Percentiles rank a stretch among this genome's conserved stretches.
These are phyloP conservation scores for Gobius niger DNA, from an alignment of 2,113 vertebrate genomes.

Conservation along the genomic window DNA sequence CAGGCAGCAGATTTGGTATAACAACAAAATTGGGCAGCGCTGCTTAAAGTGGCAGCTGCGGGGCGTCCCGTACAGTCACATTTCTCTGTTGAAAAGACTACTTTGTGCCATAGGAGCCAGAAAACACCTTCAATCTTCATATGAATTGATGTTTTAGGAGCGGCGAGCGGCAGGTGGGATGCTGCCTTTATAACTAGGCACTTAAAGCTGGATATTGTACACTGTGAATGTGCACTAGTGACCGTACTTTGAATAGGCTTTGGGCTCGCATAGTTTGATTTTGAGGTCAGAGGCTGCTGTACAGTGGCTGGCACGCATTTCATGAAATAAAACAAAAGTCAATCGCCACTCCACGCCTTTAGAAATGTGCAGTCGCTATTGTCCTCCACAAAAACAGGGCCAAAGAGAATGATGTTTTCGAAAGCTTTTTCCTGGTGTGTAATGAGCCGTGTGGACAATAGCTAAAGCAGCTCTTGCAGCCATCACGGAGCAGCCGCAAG, in stretches of 20 bases:
- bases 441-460: constrained; percentile 46
- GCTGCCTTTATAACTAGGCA: constrained; percentile 25
- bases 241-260: not conserved
- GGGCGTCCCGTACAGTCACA: constrained; percentile 41
- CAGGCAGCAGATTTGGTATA: not conserved
- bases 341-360: constrained; percentile 10
- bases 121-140: constrained; percentile 48
- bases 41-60: constrained; percentile 47
- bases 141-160: constrained; percentile 38
- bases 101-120: constrained; percentile 31
- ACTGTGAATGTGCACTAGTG: constrained; percentile 23
- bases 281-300: constrained; percentile 30
- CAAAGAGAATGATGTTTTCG: constrained; percentile 8
- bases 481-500: constrained; percentile 48
- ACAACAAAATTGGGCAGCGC: not conserved
- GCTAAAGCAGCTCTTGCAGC: constrained; percentile 40
- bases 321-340: constrained; percentile 28
- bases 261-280: constrained; percentile 13
- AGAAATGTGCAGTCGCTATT: constrained; percentile 11
- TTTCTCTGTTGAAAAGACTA: constrained; percentile 30
- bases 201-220: constrained; percentile 15
- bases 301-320: constrained; percentile 42
- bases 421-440: constrained; percentile 41
- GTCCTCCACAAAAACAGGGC: constrained; percentile 14
- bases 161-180: constrained; percentile 14